Conservation (phyloP, 2,888 invertebrate genomes). For the Eucera pruinosa region DNA sequence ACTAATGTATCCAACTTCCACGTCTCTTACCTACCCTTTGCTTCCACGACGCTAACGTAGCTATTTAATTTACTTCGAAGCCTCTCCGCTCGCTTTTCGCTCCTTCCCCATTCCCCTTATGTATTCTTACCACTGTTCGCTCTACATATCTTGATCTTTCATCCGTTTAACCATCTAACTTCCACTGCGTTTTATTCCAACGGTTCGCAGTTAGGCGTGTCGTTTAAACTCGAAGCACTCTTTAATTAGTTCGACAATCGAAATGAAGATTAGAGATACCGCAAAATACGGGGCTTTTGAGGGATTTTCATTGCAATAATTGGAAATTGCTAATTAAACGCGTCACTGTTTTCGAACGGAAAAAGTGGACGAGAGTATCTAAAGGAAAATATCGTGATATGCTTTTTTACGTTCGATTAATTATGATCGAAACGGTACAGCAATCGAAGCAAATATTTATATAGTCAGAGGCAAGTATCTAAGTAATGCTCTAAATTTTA, state of each 20-base stretch:
- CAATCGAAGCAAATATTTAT: no score
- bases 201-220: neutral
- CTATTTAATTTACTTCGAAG: conserved; percentile 49
- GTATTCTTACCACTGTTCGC: neutral
- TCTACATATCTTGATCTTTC: conserved; percentile 12
- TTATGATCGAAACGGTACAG: no score
- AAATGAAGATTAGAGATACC: no score
- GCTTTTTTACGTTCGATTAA: no score
- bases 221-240: neutral
- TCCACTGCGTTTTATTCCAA: neutral
- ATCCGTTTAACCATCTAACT: neutral
- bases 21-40: conserved; percentile 28
- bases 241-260: neutral
- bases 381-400: no score
- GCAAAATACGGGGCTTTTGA: no score
- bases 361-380: no score
- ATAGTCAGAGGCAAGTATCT: no score
- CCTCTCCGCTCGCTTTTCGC: neutral
- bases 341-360: no score
- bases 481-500: no score
- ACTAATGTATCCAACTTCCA: conserved; percentile 52
- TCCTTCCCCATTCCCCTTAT: neutral
- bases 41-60: conserved; percentile 13
- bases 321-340: no score
- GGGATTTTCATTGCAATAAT: no score